Conservation (phyloP, 2,888 invertebrate genomes). For the Drosophila gaucha region DNA sequence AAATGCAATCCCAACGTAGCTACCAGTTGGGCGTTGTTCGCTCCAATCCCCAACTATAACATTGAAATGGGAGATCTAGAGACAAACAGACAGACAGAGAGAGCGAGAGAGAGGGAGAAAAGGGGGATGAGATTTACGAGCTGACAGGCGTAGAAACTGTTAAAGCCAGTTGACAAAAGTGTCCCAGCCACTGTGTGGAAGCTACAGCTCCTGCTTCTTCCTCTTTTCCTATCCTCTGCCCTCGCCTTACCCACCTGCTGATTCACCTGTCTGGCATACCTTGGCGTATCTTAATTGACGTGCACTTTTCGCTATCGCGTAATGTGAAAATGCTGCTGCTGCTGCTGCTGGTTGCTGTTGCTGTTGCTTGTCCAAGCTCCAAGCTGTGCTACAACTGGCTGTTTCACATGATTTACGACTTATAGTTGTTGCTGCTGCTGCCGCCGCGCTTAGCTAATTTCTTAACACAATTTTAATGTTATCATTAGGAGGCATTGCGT, state of each 20-base stretch:
- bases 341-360: slow-evolving; percentile 34
- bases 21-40: slow-evolving; percentile 51
- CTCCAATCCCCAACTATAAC: slow-evolving; percentile 7
- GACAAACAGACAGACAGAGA: background rate
- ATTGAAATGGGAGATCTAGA: slow-evolving; percentile 11
- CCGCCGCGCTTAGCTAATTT: slow-evolving; percentile 66
- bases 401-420: slow-evolving; percentile 71
- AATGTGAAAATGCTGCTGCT: slow-evolving; percentile 74
- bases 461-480: slow-evolving; percentile 80
- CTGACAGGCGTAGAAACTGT: slow-evolving; percentile 81
- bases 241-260: slow-evolving; percentile 47
- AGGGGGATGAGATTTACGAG: slow-evolving; percentile 68
- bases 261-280: slow-evolving; percentile 77
- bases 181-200: slow-evolving; percentile 59
- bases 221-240: slow-evolving; percentile 2
- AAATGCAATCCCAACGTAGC: slow-evolving; percentile 44
- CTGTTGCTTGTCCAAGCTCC: slow-evolving; percentile 30
- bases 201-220: slow-evolving; percentile 30
- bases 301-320: slow-evolving; percentile 81
- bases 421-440: slow-evolving; percentile 32
- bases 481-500: slow-evolving; percentile 76
- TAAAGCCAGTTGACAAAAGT: slow-evolving; percentile 78
- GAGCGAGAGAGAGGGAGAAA: background rate
- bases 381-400: slow-evolving; percentile 48
- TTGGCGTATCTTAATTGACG: slow-evolving; percentile 79